Conservation (phyloP, 1,140 invertebrate genomes). For the Drosophila serrata region DNA sequence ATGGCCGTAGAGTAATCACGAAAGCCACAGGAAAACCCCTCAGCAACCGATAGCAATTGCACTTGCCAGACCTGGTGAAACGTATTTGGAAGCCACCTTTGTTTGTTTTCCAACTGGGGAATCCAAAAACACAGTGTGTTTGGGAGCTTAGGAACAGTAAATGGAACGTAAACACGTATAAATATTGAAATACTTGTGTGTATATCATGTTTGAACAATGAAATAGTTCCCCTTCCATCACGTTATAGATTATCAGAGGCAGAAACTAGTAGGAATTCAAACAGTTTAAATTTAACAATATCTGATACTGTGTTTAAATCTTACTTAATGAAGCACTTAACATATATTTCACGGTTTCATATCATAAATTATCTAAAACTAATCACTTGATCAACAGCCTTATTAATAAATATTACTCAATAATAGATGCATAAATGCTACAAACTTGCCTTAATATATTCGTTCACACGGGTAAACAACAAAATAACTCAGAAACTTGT, state of each 20-base stretch:
- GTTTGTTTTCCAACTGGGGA: not conserved
- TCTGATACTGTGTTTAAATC: not conserved
- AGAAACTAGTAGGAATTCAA: not conserved
- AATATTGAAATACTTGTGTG: not conserved
- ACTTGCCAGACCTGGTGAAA: conserved; percentile 10
- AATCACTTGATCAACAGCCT: conserved; percentile 6
- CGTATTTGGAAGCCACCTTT: conserved; percentile 19
- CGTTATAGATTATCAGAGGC: not conserved
- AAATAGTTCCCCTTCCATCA: not conserved
- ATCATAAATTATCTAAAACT: conserved; percentile 3
- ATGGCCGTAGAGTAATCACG: conserved; percentile 29
- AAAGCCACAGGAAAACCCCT: conserved; percentile 35
- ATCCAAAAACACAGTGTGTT: conserved; percentile 1
- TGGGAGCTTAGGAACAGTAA: not conserved
- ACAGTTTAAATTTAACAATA: no score
- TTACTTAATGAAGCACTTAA: not conserved
- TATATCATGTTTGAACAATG: not conserved
- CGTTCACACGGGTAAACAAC: not conserved
- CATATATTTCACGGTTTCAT: not conserved
- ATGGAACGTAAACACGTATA: conserved; percentile 14
- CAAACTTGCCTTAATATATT: conserved; percentile 1
- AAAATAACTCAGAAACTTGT: not conserved
- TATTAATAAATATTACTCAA: conserved; percentile 2
- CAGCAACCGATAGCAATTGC: conserved; percentile 13
- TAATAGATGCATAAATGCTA: conserved; percentile 4